Evolutionary conservation across 2,888 invertebrate species (phyloP), one percentile per base, ranked within the genome.

Genomic region (Busseola fusca): DNA sequence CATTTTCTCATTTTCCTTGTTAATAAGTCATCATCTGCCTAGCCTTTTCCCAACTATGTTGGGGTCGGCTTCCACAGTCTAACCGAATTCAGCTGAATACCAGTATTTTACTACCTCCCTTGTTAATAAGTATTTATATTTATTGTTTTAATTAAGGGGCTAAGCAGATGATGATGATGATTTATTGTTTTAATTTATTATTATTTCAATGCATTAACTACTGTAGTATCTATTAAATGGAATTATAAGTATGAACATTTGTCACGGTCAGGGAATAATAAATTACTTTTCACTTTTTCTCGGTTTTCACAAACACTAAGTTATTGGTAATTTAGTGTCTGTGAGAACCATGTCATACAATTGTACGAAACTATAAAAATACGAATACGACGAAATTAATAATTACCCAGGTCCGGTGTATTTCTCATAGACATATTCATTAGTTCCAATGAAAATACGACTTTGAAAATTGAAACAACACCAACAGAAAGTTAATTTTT

Each of bases 1-100:
- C 21, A 14, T 16, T 72, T 64, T 34, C 34, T 1, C 52, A 52
- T n/a, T 75, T 75, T 58, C 30, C n/a, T 25, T 48, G 58, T 10
- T 7, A 42, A 37, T 56, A 25, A 40, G 45, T 54, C 27, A n/a
- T n/a, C n/a, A n/a, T n/a, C n/a, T n/a, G n/a, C n/a, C n/a, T n/a
- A n/a, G n/a, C n/a, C n/a, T n/a, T n/a, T n/a, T n/a, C n/a, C n/a
- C n/a, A n/a, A n/a, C n/a, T n/a, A n/a, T n/a, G n/a, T n/a, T n/a
- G n/a, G n/a, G n/a, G n/a, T n/a, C n/a, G n/a, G n/a, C n/a, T n/a
- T n/a, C n/a, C n/a, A n/a, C n/a, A n/a, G n/a, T n/a, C n/a, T n/a
- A n/a, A n/a, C n/a, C n/a, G n/a, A n/a, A n/a, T n/a, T n/a, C n/a
- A n/a, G n/a, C n/a, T n/a, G n/a, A n/a, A n/a, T n/a, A n/a, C n/a